These are phyloP conservation scores for Zosterops pallidus DNA, from an alignment of 2,113 vertebrate genomes.

Conservation along the genomic window DNA sequence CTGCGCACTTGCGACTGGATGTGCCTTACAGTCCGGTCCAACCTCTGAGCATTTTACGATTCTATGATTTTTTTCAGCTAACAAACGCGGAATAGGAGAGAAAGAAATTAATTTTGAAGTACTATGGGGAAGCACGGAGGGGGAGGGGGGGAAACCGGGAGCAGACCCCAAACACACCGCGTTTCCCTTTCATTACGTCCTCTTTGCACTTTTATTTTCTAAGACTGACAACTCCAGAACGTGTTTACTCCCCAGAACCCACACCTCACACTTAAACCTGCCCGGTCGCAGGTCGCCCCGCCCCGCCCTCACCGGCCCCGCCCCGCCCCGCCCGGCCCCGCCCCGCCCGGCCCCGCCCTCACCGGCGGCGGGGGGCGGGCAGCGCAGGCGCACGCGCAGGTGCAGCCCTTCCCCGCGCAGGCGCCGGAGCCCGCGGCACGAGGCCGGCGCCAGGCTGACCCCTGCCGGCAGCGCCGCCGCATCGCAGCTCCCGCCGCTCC, in stretches of 20 bases:
- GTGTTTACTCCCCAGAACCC: rapidly evolving
- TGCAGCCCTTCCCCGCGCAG: conserved; percentile 80
- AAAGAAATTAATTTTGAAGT: background rate
- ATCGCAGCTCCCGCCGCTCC: conserved; percentile 44
- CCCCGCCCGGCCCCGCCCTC: background rate
- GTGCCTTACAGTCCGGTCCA: too few species aligned
- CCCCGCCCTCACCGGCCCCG: too few species aligned
- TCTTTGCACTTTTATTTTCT: background rate
- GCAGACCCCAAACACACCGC: rapidly evolving
- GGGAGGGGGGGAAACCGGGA: rapidly evolving
- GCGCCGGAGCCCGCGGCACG: conserved; percentile 73
- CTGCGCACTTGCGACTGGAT: rapidly evolving
- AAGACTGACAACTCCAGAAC: rapidly evolving
- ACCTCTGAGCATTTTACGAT: background rate
- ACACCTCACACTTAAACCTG: rapidly evolving
- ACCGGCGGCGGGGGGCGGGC: conserved; percentile 43
- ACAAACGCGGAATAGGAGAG: rapidly evolving
- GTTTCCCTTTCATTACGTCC: background rate
- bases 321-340: too few species aligned
- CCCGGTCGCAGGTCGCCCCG: rapidly evolving
- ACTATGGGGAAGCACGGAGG: rapidly evolving
- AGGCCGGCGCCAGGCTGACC: conserved; percentile 79
- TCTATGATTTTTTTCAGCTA: background rate
- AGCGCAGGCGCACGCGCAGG: conserved; percentile 75
- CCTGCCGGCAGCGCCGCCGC: conserved; percentile 76